These are phyloP conservation scores for western clawed frog (Xenopus tropicalis) DNA, from an alignment of 2,113 vertebrate species.

Conservation along the genomic window DNA sequence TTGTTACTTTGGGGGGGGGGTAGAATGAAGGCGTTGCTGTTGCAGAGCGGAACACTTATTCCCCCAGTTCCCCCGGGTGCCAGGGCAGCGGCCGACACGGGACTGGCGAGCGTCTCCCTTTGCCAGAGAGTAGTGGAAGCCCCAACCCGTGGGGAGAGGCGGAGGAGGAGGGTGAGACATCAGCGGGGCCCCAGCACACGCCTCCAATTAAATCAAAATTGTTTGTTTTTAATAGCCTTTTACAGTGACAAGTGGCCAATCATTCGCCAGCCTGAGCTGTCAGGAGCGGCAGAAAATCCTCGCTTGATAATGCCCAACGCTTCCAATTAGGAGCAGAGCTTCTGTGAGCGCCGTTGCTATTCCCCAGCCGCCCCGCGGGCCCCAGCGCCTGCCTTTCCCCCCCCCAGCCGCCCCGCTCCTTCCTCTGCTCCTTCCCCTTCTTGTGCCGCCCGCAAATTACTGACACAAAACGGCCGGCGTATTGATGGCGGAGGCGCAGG, in stretches of 20 bases:
- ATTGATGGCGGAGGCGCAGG: constrained; percentile 64
- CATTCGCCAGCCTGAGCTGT: constrained; percentile 98
- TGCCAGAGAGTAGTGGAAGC: constrained; percentile 59
- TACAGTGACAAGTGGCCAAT: constrained; percentile 99
- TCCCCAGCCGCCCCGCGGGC: constrained; percentile 78
- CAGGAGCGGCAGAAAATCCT: constrained; percentile 95
- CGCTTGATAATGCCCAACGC: constrained; percentile 99
- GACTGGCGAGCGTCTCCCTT: neutral
- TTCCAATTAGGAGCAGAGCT: constrained; percentile 96
- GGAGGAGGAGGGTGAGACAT: constrained; percentile 64
- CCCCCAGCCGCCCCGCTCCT: constrained; percentile 41
- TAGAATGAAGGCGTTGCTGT: too few relatives aligned
- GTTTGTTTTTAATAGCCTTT: constrained; percentile 99
- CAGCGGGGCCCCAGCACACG: constrained; percentile 75
- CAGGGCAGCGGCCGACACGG: too few relatives aligned
- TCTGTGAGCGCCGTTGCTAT: constrained; percentile 91
- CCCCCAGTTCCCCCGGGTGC: too few relatives aligned
- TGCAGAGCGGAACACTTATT: too few relatives aligned
- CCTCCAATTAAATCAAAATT: constrained; percentile 99
- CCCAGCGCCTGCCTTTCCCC: constrained; percentile 64
- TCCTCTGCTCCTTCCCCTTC: constrained; percentile 52
- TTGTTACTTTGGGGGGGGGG: too few relatives aligned
- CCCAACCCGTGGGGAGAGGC: constrained; percentile 53
- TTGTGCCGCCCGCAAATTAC: constrained; percentile 89
- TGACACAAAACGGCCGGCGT: constrained; percentile 94